Evolutionary conservation across 2,797 vertebrate genomes (phyloP).

Genomic region (Sardinella longiceps): DNA sequence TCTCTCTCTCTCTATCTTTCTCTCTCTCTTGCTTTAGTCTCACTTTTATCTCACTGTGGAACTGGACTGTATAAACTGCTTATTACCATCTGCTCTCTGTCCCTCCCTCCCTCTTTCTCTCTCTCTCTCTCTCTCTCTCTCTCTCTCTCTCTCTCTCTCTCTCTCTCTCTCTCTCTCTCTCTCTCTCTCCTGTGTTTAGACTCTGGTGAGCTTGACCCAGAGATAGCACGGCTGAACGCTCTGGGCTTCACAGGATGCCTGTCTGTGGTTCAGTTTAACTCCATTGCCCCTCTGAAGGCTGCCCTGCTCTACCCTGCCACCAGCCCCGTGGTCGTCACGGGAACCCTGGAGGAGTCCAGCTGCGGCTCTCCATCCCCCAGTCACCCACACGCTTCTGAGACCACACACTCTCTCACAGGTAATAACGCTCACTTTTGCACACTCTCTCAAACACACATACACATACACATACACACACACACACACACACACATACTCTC

Average conservation of each 20-base stretch:
- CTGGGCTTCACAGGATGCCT: slow-evolving; percentile 90
- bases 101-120: neutral
- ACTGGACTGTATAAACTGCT: neutral
- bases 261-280: slow-evolving; percentile 88
- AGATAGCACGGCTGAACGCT: slow-evolving; percentile 79
- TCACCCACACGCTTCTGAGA: slow-evolving; percentile 80
- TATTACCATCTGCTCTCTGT: neutral
- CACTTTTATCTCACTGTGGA: neutral
- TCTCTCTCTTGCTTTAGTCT: neutral
- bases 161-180: slow-evolving; percentile 20
- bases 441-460: slow-evolving; percentile 51
- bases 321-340: slow-evolving; percentile 75
- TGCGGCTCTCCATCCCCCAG: slow-evolving; percentile 77
- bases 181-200: slow-evolving; percentile 66
- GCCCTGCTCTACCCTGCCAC: slow-evolving; percentile 77
- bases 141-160: neutral
- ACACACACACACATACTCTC: neutral
- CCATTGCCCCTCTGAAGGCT: slow-evolving; percentile 87
- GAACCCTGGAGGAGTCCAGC: slow-evolving; percentile 77
- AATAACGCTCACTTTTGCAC: slow-evolving; percentile 21
- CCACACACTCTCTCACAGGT: slow-evolving; percentile 88
- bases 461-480: slow-evolving; percentile 35
- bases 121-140: neutral
- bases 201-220: slow-evolving; percentile 76
- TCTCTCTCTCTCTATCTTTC: neutral